Evolutionary conservation across 2,113 vertebrate species (phyloP), one percentile per base, ranked within the genome.

Genomic region (Columba livia): DNA sequence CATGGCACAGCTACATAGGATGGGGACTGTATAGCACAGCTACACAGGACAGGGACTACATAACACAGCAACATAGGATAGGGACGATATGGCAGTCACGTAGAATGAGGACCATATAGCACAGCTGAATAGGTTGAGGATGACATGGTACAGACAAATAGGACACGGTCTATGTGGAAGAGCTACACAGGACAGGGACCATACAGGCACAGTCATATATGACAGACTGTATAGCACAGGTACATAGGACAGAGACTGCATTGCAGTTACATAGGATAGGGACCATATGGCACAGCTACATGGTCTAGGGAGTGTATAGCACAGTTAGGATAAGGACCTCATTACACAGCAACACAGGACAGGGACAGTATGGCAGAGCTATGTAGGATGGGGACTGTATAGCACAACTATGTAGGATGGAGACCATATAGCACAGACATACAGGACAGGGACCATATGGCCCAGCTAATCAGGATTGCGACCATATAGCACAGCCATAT

Each of bases 1-100:
- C 17, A 44, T 9, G 16, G 34, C 61, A n/a, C 73, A 84, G 61
- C 15, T 19, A 16, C 0, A 0, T 7, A 18, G 47, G 58, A 51
- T 11, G 4, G 2, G 32, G 25, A 36, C 19, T 5, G 5, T 28
- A 28, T n/a, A 4, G 23, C 42, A 50, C 28, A 38, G 12, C 25
- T 34, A 12, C 6, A 0, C 2, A 14, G 47, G 29, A 36, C 13
- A 2, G 40, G 62, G 70, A 53, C 11, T 3, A 2, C 29, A 40
- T 12, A 12, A 34, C 53, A 67, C 53, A 44, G 24, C 4, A 19
- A 12, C 9, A 11, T 1, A 36, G 25, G 25, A 44, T 9, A 13
- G 34, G 29, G 19, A n/a, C 31, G 23, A 17, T 8, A n/a, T 5
- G 29, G n/a, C 57, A 34, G 48, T 15, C 17, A 21, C 23, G 28